These are phyloP conservation scores for Drosophila mettleri DNA, from an alignment of 2,888 invertebrate species.

Conservation along the genomic window DNA sequence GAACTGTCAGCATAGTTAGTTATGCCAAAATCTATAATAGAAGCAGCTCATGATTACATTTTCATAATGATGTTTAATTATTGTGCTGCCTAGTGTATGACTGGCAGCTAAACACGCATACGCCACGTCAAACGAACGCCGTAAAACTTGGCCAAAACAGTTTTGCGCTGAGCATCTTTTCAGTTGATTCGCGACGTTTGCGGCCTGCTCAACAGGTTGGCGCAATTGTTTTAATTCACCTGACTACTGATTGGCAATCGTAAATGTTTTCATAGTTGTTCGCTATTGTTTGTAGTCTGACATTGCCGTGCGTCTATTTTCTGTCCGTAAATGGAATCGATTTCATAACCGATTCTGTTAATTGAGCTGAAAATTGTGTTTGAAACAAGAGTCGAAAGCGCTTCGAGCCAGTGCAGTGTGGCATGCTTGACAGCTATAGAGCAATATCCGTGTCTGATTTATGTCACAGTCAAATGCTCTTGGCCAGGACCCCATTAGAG, in stretches of 20 bases:
- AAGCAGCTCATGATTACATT: slow-evolving; percentile 23
- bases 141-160: slow-evolving; percentile 1
- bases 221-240: slow-evolving; percentile 35
- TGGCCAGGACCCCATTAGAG: slow-evolving; percentile 22
- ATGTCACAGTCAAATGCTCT: slow-evolving; percentile 49
- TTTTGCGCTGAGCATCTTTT: slow-evolving; percentile 23
- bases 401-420: background rate
- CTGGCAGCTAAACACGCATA: slow-evolving; percentile 57
- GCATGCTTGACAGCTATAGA: slow-evolving; percentile 1
- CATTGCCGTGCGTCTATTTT: slow-evolving; percentile 19
- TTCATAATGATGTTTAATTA: slow-evolving; percentile 22
- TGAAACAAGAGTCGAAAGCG: background rate
- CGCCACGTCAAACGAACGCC: slow-evolving; percentile 51
- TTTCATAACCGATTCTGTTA: slow-evolving; percentile 34
- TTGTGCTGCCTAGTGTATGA: slow-evolving; percentile 53
- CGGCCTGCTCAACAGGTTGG: slow-evolving; percentile 59
- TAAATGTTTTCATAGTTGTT: slow-evolving; percentile 25
- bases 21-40: slow-evolving; percentile 32
- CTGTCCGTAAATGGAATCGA: slow-evolving; percentile 1
- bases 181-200: slow-evolving; percentile 62
- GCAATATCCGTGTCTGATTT: slow-evolving; percentile 37
- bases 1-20: slow-evolving; percentile 27
- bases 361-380: slow-evolving; percentile 15
- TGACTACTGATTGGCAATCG: slow-evolving; percentile 32
- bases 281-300: slow-evolving; percentile 20